These are phyloP conservation scores for Coreius guichenoti DNA, from an alignment of 2,797 vertebrate species.

Conservation along the genomic window DNA sequence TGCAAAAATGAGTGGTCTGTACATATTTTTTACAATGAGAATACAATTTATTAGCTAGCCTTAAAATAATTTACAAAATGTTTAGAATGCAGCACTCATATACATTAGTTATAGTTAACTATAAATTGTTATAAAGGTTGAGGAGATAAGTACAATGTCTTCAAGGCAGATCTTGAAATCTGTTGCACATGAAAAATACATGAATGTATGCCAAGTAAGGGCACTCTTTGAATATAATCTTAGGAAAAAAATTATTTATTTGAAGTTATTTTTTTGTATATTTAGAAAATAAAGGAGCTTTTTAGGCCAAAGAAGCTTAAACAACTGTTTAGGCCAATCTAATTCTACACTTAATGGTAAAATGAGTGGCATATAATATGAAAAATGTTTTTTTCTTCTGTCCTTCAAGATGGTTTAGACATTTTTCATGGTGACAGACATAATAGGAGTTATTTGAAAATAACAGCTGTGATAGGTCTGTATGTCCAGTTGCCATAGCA, in stretches of 20 bases:
- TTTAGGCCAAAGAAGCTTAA: background rate
- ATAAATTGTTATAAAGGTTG: background rate
- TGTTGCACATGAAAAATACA: background rate
- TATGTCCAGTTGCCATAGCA: background rate
- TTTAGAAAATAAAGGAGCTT: too few relatives aligned
- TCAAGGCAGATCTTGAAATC: background rate
- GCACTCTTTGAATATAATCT: too few relatives aligned
- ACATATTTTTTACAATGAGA: background rate
- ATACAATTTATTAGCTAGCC: background rate
- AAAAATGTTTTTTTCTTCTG: too few relatives aligned
- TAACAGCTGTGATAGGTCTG: background rate
- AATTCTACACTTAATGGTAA: background rate
- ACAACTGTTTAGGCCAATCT: background rate
- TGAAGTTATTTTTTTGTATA: too few relatives aligned
- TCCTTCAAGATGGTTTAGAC: background rate
- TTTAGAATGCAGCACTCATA: background rate
- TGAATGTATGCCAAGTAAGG: background rate
- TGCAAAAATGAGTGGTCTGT: too few relatives aligned
- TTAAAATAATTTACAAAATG: background rate
- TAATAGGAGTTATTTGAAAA: conserved; percentile 6
- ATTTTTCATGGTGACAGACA: background rate
- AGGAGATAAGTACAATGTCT: background rate
- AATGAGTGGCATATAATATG: background rate
- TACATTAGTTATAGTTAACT: background rate
- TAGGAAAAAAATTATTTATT: too few relatives aligned